These are phyloP conservation scores for Vimba vimba DNA, from an alignment of 2,113 vertebrate genomes.

Conservation along the genomic window DNA sequence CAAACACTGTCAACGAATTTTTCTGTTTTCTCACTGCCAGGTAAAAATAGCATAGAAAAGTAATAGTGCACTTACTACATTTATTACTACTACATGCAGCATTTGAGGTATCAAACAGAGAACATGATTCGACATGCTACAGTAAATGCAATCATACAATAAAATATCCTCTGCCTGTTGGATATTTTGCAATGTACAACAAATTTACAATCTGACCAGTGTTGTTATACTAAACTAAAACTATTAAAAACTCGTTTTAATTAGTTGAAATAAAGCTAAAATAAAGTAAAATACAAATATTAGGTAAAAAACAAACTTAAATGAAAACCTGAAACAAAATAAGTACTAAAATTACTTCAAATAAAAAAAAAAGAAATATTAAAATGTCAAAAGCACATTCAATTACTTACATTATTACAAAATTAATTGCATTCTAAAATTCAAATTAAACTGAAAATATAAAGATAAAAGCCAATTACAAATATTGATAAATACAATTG, in stretches of 20 bases:
- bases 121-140: no score
- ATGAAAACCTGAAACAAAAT: not conserved
- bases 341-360: not conserved
- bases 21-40: not conserved
- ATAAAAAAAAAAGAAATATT: not conserved
- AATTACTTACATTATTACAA: not conserved
- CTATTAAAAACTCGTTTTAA: not conserved
- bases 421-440: not conserved
- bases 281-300: not conserved
- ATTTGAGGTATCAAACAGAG: no score
- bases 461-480: not conserved
- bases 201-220: not conserved
- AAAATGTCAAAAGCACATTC: not conserved
- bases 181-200: not conserved
- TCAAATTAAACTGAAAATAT: not conserved
- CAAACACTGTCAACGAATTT: not conserved
- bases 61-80: not conserved
- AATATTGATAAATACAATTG: not conserved
- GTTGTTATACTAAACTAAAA: not conserved
- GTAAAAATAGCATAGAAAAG: not conserved
- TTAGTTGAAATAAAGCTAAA: not conserved
- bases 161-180: not conserved
- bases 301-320: not conserved
- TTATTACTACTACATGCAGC: no score
- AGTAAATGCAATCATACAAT: not conserved